Conservation (phyloP, 2,113 vertebrate species). For the Fulmarus glacialis region DNA sequence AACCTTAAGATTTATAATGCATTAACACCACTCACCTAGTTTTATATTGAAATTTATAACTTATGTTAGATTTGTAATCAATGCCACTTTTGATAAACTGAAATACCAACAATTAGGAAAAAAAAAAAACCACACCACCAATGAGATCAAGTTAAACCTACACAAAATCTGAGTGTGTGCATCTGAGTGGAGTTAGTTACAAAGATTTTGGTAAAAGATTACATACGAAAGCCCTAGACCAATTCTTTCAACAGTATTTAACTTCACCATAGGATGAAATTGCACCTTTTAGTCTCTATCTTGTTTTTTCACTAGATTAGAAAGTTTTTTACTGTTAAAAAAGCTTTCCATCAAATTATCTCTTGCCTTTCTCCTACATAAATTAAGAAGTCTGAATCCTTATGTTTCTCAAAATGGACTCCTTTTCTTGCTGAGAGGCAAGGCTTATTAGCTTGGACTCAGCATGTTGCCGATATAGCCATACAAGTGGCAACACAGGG, state of each 20-base stretch:
- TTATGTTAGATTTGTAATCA: not conserved
- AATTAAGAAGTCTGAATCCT: not conserved
- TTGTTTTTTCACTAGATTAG: not conserved
- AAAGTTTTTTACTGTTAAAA: not conserved
- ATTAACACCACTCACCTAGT: not conserved
- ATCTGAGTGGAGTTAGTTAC: not conserved
- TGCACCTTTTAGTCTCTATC: not conserved
- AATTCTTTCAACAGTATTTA: not conserved
- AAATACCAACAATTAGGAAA: not conserved
- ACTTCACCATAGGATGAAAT: not conserved
- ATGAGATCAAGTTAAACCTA: not conserved
- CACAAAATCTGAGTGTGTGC: not conserved
- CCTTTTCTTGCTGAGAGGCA: not conserved
- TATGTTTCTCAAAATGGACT: not conserved
- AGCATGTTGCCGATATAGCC: not conserved
- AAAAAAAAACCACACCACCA: not conserved
- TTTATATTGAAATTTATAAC: not conserved
- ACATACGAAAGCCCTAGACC: not conserved
- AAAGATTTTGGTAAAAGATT: not conserved
- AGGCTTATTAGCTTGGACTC: not conserved
- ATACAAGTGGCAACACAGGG: not conserved
- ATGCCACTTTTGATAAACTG: not conserved
- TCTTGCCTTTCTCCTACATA: not conserved
- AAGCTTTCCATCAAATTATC: not conserved
- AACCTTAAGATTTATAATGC: not conserved